Conservation (phyloP, 1,140 invertebrate species). For the Scylla paramamosain region DNA sequence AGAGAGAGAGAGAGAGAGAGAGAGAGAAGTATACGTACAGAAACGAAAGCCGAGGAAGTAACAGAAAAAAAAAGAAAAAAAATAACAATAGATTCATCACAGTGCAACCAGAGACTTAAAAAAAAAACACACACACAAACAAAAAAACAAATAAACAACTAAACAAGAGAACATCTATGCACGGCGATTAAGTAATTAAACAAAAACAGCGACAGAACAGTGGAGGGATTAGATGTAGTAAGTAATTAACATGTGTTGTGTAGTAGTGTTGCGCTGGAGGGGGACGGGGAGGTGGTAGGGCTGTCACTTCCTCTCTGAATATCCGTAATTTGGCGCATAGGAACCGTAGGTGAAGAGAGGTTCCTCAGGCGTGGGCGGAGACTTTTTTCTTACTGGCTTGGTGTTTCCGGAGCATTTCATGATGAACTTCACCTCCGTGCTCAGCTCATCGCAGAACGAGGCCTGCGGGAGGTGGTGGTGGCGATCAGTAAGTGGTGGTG, state of each 20-base stretch:
- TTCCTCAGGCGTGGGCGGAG: constrained; percentile 73
- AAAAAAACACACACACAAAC: neutral
- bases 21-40: neutral
- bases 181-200: no score
- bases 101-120: no score
- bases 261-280: neutral
- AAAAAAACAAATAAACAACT: neutral
- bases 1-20: neutral
- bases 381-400: constrained; percentile 78
- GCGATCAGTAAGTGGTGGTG: no score
- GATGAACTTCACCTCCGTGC: constrained; percentile 78
- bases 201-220: no score
- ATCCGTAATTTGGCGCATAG: constrained; percentile 74
- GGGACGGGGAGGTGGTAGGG: neutral
- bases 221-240: no score
- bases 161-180: neutral
- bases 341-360: constrained; percentile 76
- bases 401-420: constrained; percentile 78
- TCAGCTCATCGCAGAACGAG: constrained; percentile 78
- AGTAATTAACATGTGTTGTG: neutral
- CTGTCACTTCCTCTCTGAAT: constrained; percentile 66
- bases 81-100: no score
- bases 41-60: neutral
- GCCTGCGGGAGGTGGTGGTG: constrained; percentile 65
- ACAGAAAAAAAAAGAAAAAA: neutral